Base-by-base conservation (phyloP, 2,888 invertebrate species). In the Sminthurinus aureus region DNA sequence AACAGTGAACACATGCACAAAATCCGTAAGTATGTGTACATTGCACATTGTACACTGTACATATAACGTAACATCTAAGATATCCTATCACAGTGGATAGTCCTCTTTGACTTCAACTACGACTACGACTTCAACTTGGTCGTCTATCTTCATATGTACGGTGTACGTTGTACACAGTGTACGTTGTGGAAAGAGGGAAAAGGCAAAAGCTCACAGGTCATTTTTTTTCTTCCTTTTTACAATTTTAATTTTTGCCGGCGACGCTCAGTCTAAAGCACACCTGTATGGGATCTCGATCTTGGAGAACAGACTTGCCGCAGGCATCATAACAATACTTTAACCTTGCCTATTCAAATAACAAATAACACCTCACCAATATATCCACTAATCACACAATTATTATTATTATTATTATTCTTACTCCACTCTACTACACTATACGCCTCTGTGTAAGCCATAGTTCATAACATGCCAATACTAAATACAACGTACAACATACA, bases 221-320 rank as follows among this genome's bases (percentile, higher is more conserved):
- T 80, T 80, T 20, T 79, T 67, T 69, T 74, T 66, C 69, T 58
- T 58, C 22, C n/a, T 77, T 80, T 73, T 80, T 26, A 80, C 80
- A 26, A 71, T 64, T 81, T 81, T 81, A 81, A 76, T 82, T 82
- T 64, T 82, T 64, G 24, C 52, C 75, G 75, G 82, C 75, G 82
- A 75, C 76, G 76, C 51, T 15, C 18, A 69, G 85, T 85, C 85
- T 84, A 75, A 22, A 81, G 82, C 82, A 84, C 85, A 85, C 85
- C 85, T 85, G 85, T 79, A 85, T 82, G 69, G 38, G 38, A 38
- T 38, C 38, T 38, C 38, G 38, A 38, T 38, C 38, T 38, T 38
- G 38, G 38, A 38, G 38, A 38, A 38, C 38, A 38, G 38, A 38
- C 38, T 38, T 38, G 83, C 85, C 82, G 22, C 18, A 38, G 85